Conservation (phyloP, 1,140 invertebrate genomes). For the Chironomus striatipennis region DNA sequence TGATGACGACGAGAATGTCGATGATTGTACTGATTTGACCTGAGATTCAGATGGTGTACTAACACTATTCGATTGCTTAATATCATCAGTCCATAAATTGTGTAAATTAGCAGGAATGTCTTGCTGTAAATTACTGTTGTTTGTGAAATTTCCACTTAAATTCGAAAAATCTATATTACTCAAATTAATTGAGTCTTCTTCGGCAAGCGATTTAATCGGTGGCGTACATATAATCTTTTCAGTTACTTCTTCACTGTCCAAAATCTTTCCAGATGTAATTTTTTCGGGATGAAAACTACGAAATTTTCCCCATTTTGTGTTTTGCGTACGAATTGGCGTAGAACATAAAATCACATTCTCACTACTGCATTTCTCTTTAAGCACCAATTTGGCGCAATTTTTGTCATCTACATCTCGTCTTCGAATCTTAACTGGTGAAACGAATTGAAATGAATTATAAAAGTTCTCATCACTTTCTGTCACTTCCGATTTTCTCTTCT, state of each 20-base stretch:
- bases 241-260: not conserved
- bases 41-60: not conserved
- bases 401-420: not conserved
- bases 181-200: not conserved
- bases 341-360: constrained; percentile 16
- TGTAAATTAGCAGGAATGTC: not conserved
- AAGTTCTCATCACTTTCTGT: not conserved
- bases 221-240: not conserved
- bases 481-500: not conserved
- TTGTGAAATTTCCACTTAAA: not conserved
- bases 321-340: not conserved
- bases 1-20: not conserved
- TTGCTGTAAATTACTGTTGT: not conserved
- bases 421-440: not conserved
- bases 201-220: not conserved
- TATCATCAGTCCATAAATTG: not conserved
- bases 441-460: not conserved
- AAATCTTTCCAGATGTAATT: not conserved
- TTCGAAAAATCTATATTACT: not conserved
- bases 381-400: constrained; percentile 16
- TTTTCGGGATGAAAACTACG: constrained; percentile 5
- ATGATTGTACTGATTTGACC: not conserved
- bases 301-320: not conserved
- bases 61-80: not conserved
- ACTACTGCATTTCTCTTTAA: not conserved